Conservation (phyloP, 2,797 vertebrate species). For the Fratercula arctica region DNA sequence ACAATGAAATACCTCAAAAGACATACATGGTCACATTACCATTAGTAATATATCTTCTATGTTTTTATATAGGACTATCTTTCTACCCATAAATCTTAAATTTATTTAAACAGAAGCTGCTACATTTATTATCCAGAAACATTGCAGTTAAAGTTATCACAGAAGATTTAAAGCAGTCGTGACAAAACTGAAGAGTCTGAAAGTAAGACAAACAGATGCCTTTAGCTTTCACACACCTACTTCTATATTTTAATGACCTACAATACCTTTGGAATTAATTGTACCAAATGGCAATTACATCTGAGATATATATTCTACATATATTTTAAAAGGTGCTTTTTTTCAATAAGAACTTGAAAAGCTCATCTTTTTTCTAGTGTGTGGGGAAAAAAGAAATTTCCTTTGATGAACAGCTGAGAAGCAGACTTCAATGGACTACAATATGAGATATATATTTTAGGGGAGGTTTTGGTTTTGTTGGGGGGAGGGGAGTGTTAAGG, state of each 20-base stretch:
- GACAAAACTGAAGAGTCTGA: slow-evolving; percentile 10
- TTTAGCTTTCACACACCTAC: not conserved
- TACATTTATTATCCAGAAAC: slow-evolving; percentile 27
- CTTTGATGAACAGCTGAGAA: not conserved
- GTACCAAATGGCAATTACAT: not conserved
- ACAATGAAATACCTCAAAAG: slow-evolving; percentile 47
- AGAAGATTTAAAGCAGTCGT: slow-evolving; percentile 24
- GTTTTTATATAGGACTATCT: slow-evolving; percentile 21
- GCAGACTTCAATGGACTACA: not conserved
- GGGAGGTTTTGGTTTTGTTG: not conserved
- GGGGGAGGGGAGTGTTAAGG: not conserved
- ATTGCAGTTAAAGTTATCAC: not conserved
- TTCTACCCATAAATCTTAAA: slow-evolving; percentile 28
- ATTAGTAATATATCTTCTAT: slow-evolving; percentile 11
- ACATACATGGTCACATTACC: not conserved
- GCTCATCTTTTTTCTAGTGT: not conserved
- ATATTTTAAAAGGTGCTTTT: not conserved
- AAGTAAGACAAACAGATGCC: slow-evolving; percentile 10
- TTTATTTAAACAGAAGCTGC: slow-evolving; percentile 36
- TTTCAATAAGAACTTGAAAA: not conserved
- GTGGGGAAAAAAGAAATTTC: not conserved
- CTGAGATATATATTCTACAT: not conserved
- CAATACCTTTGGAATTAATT: not conserved
- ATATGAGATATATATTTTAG: not conserved
- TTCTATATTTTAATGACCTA: not conserved